A percentile compares a stretch with the other conserved stretches of the same genome.
Conservation (phyloP, 1,140 invertebrate genomes). For the Telenomus remus region DNA sequence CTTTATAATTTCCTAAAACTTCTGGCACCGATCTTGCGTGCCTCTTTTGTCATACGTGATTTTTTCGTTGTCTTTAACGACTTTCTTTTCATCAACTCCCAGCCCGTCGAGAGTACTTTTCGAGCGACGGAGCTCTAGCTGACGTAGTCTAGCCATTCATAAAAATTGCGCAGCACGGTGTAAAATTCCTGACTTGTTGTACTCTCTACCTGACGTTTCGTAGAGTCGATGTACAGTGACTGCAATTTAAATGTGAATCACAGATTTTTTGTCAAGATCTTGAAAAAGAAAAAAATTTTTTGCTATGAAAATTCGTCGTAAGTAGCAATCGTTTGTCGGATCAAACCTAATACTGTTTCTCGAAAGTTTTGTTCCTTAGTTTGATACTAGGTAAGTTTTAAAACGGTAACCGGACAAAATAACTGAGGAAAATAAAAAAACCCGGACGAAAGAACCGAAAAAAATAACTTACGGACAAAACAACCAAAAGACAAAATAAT, state of each 20-base stretch:
- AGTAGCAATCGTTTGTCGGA: conserved; percentile 93
- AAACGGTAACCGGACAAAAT: too few species aligned
- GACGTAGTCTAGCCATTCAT: conserved; percentile 77
- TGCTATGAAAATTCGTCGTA: conserved; percentile 93
- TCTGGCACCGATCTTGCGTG: conserved; percentile 78
- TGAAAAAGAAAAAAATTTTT: conserved; percentile 3
- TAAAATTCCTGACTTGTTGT: conserved; percentile 76
- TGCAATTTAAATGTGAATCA: conserved; percentile 46
- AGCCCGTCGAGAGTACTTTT: conserved; percentile 77
- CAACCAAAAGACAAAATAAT: too few species aligned
- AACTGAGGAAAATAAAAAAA: too few species aligned
- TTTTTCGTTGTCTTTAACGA: conserved; percentile 77
- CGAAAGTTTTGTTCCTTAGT: conserved; percentile 95
- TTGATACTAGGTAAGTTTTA: conserved; percentile 96
- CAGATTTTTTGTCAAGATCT: conserved; percentile 10
- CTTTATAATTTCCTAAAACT: conserved; percentile 73
- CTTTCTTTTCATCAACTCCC: conserved; percentile 78
- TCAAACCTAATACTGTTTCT: conserved; percentile 98
- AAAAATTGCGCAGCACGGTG: conserved; percentile 73
- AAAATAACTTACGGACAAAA: too few species aligned
- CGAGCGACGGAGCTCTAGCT: conserved; percentile 70
- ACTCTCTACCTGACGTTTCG: conserved; percentile 76
- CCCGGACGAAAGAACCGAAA: too few species aligned
- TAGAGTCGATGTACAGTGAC: conserved; percentile 72
- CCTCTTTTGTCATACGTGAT: conserved; percentile 75